A percentile compares a stretch with the other conserved stretches of the same genome.
phyloP scores from a whole-genome alignment of 2,113 vertebrate species.

The Pedetes capensis region DNA sequence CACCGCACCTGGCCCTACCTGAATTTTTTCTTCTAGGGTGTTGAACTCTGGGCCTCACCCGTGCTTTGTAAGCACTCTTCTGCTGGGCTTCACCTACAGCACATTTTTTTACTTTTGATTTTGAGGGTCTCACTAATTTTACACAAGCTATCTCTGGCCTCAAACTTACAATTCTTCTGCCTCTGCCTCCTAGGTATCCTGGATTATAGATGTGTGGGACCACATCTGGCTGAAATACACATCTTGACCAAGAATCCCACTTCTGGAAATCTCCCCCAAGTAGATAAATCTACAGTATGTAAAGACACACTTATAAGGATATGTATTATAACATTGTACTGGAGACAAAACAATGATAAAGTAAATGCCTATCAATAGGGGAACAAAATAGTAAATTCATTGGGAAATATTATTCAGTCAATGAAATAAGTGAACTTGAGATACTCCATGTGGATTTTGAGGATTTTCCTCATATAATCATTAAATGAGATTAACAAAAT shows the following conservation, averaged over 20 bases:
- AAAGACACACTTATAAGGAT: background rate
- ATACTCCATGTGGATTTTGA: background rate
- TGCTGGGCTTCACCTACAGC: no score
- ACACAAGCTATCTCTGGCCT: no score
- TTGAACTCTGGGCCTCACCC: no score
- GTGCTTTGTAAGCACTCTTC: no score
- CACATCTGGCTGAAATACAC: no score
- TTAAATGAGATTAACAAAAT: background rate
- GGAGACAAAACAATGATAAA: background rate
- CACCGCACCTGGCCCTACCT: no score
- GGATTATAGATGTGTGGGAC: no score
- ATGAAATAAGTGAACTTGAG: background rate
- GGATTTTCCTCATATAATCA: background rate
- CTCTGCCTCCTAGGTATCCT: no score
- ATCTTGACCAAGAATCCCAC: background rate
- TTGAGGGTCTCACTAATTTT: no score
- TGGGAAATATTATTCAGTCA: background rate
- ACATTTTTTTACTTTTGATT: no score
- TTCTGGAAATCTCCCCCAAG: background rate
- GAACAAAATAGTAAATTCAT: background rate
- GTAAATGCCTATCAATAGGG: background rate
- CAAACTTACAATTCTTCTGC: no score
- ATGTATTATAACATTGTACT: background rate
- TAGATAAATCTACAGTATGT: background rate
- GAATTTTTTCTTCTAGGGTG: no score